phyloP scores from a whole-genome alignment of 2,888 invertebrate genomes.

The Pocota personata region DNA sequence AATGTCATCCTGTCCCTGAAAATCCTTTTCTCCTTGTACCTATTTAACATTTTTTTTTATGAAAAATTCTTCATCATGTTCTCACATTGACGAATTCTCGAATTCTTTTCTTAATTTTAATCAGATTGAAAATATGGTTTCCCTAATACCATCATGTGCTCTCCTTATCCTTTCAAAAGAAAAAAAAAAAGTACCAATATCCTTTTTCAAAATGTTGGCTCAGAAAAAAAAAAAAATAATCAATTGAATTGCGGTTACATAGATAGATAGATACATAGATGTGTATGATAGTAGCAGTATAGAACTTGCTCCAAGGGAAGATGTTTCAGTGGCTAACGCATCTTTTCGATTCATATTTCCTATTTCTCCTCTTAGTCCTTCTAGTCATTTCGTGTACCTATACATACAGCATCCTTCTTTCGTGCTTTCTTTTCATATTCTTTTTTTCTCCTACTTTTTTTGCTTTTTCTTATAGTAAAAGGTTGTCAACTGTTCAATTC shows the following conservation, averaged over 20 bases:
- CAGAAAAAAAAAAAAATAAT: constrained; percentile 30
- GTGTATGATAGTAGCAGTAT: constrained; percentile 1
- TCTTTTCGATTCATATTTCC: constrained; percentile 57
- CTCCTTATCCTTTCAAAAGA: constrained; percentile 56
- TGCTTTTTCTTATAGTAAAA: constrained; percentile 59
- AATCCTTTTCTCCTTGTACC: neutral
- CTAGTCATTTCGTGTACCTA: constrained; percentile 47
- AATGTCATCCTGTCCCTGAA: constrained; percentile 26
- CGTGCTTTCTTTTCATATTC: constrained; percentile 52
- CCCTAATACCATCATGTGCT: constrained; percentile 63
- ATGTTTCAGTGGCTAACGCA: constrained; percentile 49
- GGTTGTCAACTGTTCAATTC: constrained; percentile 72
- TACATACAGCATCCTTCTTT: constrained; percentile 42
- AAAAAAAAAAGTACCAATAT: constrained; percentile 60
- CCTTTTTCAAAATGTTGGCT: constrained; percentile 46
- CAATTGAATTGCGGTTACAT: constrained; percentile 57
- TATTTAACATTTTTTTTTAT: neutral
- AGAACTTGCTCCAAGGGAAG: neutral
- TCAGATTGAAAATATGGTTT: constrained; percentile 71
- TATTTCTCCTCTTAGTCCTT: constrained; percentile 40
- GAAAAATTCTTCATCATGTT: constrained; percentile 30
- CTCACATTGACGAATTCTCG: constrained; percentile 33
- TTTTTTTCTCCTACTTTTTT: neutral
- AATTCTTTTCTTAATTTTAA: constrained; percentile 70
- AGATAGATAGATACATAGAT: constrained; percentile 12